A percentile compares a stretch with the other conserved stretches of the same genome.
phyloP scores from a whole-genome alignment of 2,797 vertebrate genomes.

The Eutrigla gurnardus region DNA sequence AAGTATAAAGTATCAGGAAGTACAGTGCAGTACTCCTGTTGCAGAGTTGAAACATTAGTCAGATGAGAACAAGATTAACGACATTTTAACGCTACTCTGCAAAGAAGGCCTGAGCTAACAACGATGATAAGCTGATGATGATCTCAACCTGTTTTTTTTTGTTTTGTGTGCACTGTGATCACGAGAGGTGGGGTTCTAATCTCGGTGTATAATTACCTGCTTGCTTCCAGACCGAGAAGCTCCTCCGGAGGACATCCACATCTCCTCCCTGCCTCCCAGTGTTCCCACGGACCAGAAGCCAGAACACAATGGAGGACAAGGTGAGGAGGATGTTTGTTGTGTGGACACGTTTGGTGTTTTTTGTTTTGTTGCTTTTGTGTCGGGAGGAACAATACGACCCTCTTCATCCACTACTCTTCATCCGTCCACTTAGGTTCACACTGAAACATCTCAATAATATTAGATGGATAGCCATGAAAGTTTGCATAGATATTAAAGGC shows the following conservation, averaged over 20 bases:
- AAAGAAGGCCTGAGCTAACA: background rate
- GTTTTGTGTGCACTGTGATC: slow-evolving; percentile 31
- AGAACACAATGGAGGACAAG: slow-evolving; percentile 7
- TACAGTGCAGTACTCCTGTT: background rate
- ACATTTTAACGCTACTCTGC: background rate
- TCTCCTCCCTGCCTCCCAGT: slow-evolving; percentile 71
- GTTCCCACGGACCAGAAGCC: slow-evolving; percentile 52
- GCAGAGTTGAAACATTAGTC: background rate
- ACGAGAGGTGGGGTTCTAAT: slow-evolving; percentile 7
- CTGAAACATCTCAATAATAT: background rate
- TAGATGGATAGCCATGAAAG: background rate
- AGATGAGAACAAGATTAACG: background rate
- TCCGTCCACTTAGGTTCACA: background rate
- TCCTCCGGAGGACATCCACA: slow-evolving; percentile 67
- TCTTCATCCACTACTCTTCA: background rate
- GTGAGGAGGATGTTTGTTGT: slow-evolving; percentile 30
- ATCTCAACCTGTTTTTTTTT: slow-evolving; percentile 10
- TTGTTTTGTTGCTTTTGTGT: background rate
- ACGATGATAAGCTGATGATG: background rate
- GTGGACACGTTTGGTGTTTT: background rate
- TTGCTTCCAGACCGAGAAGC: slow-evolving; percentile 52
- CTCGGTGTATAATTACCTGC: slow-evolving; percentile 39
- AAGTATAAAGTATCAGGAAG: background rate
- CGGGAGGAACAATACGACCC: background rate
- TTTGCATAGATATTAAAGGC: too few relatives aligned